phyloP scores from a whole-genome alignment of 2,888 invertebrate genomes.

The Dynastes grantii region DNA sequence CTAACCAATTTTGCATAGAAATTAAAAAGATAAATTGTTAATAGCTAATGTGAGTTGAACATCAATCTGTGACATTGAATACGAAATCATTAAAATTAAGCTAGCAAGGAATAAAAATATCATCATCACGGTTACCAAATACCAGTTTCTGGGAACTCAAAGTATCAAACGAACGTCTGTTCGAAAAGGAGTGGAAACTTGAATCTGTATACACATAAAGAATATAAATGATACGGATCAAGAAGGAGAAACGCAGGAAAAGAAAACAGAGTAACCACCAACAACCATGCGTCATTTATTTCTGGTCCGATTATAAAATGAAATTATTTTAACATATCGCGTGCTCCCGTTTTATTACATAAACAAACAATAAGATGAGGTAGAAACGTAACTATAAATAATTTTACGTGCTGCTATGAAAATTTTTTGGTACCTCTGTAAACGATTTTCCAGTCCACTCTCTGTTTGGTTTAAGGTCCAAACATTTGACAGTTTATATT shows the following conservation, averaged over 20 bases:
- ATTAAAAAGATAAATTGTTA: too few relatives aligned
- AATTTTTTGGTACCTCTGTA: slow-evolving; percentile 54
- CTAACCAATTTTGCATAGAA: too few relatives aligned
- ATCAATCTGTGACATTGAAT: slow-evolving; percentile 1
- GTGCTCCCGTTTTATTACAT: slow-evolving; percentile 28
- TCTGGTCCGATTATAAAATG: slow-evolving; percentile 34
- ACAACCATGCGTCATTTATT: slow-evolving; percentile 31
- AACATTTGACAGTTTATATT: slow-evolving; percentile 57
- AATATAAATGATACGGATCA: slow-evolving; percentile 5
- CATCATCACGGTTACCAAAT: slow-evolving; percentile 20
- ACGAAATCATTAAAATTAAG: slow-evolving; percentile 5
- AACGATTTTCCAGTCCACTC: slow-evolving; percentile 54
- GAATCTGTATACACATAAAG: slow-evolving; percentile 1
- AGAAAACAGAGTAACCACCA: slow-evolving; percentile 15
- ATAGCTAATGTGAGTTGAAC: too few relatives aligned
- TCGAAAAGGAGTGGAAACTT: not conserved
- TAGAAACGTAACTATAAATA: slow-evolving; percentile 43
- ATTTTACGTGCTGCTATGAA: slow-evolving; percentile 50
- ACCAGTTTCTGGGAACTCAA: slow-evolving; percentile 23
- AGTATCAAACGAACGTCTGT: slow-evolving; percentile 28
- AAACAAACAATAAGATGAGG: slow-evolving; percentile 44
- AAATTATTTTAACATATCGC: slow-evolving; percentile 36
- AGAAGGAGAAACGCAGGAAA: not conserved
- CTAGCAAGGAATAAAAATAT: slow-evolving; percentile 18
- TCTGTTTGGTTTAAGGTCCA: slow-evolving; percentile 56